phyloP scores from a whole-genome alignment of 2,113 vertebrate genomes.

The Sinocyclocheilus anophthalmus region DNA sequence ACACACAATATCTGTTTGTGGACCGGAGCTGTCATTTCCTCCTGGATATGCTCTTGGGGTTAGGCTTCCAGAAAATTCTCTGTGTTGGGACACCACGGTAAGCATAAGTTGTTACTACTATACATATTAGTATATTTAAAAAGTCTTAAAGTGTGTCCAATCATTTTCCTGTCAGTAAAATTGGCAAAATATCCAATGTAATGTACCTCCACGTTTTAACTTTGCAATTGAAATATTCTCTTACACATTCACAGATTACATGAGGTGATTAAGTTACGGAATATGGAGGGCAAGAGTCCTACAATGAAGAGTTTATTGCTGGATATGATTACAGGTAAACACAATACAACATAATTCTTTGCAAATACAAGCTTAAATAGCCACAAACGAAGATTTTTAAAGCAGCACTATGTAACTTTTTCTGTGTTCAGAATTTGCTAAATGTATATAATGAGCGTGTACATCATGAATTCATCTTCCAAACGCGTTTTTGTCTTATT shows the following conservation, averaged over 20 bases:
- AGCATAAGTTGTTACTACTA: background rate
- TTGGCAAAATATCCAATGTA: background rate
- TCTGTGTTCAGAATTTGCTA: no score
- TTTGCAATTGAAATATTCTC: background rate
- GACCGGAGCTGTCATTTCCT: constrained; percentile 87
- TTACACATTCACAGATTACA: constrained; percentile 82
- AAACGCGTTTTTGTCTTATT: no score
- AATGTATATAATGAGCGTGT: no score
- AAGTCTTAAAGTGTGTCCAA: background rate
- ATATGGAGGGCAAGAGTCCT: constrained; percentile 68
- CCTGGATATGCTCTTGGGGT: constrained; percentile 75
- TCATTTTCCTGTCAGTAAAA: background rate
- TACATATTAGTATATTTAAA: background rate
- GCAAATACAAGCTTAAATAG: background rate
- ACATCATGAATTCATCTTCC: no score
- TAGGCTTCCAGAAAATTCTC: constrained; percentile 85
- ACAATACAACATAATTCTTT: background rate
- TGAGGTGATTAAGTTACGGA: constrained; percentile 84
- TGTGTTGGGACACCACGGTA: constrained; percentile 93
- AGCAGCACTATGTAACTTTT: no score
- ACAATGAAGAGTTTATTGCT: constrained; percentile 85
- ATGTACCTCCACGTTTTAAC: background rate
- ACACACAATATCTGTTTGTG: constrained; percentile 93
- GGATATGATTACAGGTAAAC: constrained; percentile 95
- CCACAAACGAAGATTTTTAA: background rate